These are phyloP conservation scores for Diprion similis DNA, from an alignment of 1,140 invertebrate genomes.

Conservation along the genomic window DNA sequence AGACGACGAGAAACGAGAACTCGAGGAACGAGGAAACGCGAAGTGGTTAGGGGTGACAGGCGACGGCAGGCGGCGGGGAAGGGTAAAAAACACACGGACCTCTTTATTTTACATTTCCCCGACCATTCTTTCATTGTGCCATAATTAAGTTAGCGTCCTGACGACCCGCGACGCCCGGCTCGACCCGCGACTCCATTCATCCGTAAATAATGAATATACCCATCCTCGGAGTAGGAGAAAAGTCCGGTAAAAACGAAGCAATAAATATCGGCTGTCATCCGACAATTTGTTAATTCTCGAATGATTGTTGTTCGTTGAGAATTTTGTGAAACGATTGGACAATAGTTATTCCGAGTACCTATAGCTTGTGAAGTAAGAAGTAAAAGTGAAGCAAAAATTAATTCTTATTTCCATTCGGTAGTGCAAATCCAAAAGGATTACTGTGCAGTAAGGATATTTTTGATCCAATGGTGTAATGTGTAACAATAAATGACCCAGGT, in stretches of 20 bases:
- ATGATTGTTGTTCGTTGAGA: no score
- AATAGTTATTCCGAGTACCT: no score
- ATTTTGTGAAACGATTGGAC: no score
- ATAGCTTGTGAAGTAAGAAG: no score
- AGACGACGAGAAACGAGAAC: conserved; percentile 21
- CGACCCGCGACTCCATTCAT: not conserved
- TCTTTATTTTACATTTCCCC: conserved; percentile 45
- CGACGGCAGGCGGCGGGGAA: not conserved
- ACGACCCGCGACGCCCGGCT: not conserved
- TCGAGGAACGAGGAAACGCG: conserved; percentile 15
- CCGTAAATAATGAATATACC: not conserved
- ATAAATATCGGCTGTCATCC: no score
- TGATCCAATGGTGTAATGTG: conserved; percentile 45
- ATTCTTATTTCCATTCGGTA: no score
- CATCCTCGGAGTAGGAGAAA: no score
- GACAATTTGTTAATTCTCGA: no score
- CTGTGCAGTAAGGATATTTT: conserved; percentile 35
- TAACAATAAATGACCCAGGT: conserved; percentile 52
- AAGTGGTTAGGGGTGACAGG: conserved; percentile 13
- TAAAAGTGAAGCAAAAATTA: no score
- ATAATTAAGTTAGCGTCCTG: conserved; percentile 38
- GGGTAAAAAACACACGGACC: conserved; percentile 34
- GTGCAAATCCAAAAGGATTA: conserved; percentile 17
- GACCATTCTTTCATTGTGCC: conserved; percentile 40
- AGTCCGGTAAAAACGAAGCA: no score